Evolutionary conservation across 2,113 vertebrate genomes (phyloP).

Genomic region (Anguilla japonica): DNA sequence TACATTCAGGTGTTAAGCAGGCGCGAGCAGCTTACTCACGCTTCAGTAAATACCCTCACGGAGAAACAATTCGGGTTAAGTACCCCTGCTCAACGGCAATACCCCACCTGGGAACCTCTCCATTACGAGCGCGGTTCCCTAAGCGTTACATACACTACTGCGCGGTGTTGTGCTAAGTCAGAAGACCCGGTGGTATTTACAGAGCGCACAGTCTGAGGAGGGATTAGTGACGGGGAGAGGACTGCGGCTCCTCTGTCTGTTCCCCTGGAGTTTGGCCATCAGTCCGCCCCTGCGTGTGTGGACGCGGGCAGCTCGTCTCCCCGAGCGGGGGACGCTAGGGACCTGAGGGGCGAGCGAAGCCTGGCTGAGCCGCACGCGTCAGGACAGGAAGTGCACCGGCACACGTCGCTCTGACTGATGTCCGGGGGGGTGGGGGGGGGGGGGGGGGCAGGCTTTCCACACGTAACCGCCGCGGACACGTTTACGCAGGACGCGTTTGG

Average conservation of each 20-base stretch:
- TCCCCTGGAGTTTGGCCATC: background rate
- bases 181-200: background rate
- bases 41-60: too few relatives aligned
- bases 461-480: too few relatives aligned
- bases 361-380: background rate
- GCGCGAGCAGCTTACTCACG: too few relatives aligned
- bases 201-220: background rate
- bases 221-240: background rate
- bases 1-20: too few relatives aligned
- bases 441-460: background rate
- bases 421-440: too few relatives aligned
- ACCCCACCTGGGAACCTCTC: too few relatives aligned
- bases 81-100: too few relatives aligned
- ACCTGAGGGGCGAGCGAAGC: background rate
- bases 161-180: too few relatives aligned
- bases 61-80: too few relatives aligned
- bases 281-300: background rate
- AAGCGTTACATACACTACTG: too few relatives aligned
- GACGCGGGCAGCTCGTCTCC: background rate
- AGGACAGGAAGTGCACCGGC: background rate
- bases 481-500: too few relatives aligned
- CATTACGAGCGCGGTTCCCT: too few relatives aligned
- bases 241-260: background rate
- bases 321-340: background rate
- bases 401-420: background rate